These are phyloP conservation scores for Ennomos erosarius DNA, from an alignment of 2,888 invertebrate species.

Conservation along the genomic window DNA sequence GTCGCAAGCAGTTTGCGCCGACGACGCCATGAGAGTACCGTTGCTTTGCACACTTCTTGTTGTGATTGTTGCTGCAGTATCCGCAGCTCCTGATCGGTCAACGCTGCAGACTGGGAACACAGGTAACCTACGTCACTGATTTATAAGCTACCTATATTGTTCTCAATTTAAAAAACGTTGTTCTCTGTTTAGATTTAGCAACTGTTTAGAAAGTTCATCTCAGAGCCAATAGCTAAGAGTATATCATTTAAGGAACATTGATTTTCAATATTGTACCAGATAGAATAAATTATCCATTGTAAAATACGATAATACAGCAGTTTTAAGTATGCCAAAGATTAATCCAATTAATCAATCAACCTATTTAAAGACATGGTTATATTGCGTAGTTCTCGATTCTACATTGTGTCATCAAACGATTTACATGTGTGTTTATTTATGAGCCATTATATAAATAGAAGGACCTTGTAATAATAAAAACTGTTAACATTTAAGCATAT, in stretches of 20 bases:
- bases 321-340: too few relatives aligned
- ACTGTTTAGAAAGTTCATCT: too few relatives aligned
- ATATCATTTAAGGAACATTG: too few relatives aligned
- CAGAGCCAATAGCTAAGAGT: too few relatives aligned
- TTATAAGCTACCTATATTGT: background rate
- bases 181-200: too few relatives aligned
- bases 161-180: too few relatives aligned
- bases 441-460: conserved; percentile 8
- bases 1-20: conserved; percentile 35
- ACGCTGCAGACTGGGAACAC: conserved; percentile 59
- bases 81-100: conserved; percentile 55
- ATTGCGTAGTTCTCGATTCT: conserved; percentile 8
- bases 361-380: too few relatives aligned
- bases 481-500: too few relatives aligned
- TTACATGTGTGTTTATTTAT: conserved; percentile 16
- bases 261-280: too few relatives aligned
- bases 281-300: too few relatives aligned
- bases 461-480: conserved; percentile 4
- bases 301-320: too few relatives aligned
- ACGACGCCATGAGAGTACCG: conserved; percentile 61
- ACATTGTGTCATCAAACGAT: conserved; percentile 11
- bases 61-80: conserved; percentile 42
- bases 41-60: conserved; percentile 44
- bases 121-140: conserved; percentile 46
- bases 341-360: too few relatives aligned